Conservation (phyloP, 2,113 vertebrate genomes). For the Nothocercus nigrocapillus region DNA sequence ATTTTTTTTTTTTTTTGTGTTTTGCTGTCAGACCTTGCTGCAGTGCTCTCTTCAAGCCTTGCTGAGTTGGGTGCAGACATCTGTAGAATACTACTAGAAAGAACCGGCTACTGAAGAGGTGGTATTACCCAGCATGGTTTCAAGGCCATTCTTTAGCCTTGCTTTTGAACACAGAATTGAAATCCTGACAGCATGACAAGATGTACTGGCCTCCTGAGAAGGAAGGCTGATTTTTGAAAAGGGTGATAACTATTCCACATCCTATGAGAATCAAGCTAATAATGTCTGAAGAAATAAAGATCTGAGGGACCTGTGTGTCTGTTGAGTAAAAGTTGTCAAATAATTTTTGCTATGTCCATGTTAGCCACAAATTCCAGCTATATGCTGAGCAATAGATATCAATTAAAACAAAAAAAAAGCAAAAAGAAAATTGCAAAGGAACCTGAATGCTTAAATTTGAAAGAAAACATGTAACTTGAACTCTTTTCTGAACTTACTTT, state of each 20-base stretch:
- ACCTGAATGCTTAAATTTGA: background rate
- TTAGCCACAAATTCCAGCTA: background rate
- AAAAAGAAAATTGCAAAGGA: background rate
- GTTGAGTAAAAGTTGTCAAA: background rate
- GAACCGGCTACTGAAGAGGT: background rate
- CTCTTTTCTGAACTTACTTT: background rate
- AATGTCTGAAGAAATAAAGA: background rate
- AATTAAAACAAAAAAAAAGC: background rate
- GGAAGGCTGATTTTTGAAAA: background rate
- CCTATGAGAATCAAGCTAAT: background rate
- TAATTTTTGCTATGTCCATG: background rate
- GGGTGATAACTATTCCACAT: background rate
- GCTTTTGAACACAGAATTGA: background rate
- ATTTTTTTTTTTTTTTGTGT: background rate
- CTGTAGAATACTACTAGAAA: background rate
- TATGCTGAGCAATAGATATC: background rate
- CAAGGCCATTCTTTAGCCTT: background rate
- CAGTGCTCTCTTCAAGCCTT: background rate
- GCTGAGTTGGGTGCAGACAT: background rate
- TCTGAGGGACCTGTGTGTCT: background rate
- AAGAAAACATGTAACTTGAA: background rate
- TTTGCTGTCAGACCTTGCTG: background rate
- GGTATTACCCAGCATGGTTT: background rate
- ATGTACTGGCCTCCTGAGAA: fast-evolving
- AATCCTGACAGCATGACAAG: background rate